Evolutionary conservation across 2,797 vertebrate genomes (phyloP).

Genomic region (Chelon labrosus): DNA sequence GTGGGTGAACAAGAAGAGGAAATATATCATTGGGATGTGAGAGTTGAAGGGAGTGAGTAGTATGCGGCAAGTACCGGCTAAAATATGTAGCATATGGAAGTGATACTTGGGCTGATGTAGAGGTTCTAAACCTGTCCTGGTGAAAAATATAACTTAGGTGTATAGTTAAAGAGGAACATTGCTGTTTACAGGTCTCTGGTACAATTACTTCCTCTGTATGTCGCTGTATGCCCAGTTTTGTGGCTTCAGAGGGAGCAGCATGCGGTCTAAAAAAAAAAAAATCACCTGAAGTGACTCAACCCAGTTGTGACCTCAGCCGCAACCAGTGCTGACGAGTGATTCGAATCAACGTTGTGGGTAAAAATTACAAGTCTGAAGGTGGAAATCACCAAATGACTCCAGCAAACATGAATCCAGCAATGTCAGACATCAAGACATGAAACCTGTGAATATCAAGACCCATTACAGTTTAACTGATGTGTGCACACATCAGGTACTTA

Average conservation of each 20-base stretch:
- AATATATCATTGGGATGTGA: constrained; percentile 32
- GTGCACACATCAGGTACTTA: background rate
- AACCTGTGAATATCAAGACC: background rate
- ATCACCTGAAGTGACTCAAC: too few species aligned
- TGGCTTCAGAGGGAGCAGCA: background rate
- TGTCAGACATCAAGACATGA: background rate
- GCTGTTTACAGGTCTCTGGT: background rate
- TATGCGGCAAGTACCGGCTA: background rate
- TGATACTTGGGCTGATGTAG: background rate
- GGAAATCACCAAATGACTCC: background rate
- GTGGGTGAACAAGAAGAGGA: constrained; percentile 25
- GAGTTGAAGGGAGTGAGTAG: constrained; percentile 13
- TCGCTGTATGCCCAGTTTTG: background rate
- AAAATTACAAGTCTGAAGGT: background rate
- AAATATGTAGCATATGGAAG: background rate
- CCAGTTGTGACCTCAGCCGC: too few species aligned
- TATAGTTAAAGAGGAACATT: too few species aligned
- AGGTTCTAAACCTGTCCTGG: background rate
- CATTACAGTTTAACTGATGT: background rate
- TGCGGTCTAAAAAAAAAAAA: too few species aligned
- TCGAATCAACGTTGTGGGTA: background rate
- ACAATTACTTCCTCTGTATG: background rate
- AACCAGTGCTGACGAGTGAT: background rate
- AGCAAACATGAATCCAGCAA: too few species aligned
- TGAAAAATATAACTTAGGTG: background rate